A percentile compares a stretch with the other conserved stretches of the same genome.
These are phyloP conservation scores for Tetragnatha versicolor DNA, from an alignment of 1,140 invertebrate genomes.

Conservation along the genomic window DNA sequence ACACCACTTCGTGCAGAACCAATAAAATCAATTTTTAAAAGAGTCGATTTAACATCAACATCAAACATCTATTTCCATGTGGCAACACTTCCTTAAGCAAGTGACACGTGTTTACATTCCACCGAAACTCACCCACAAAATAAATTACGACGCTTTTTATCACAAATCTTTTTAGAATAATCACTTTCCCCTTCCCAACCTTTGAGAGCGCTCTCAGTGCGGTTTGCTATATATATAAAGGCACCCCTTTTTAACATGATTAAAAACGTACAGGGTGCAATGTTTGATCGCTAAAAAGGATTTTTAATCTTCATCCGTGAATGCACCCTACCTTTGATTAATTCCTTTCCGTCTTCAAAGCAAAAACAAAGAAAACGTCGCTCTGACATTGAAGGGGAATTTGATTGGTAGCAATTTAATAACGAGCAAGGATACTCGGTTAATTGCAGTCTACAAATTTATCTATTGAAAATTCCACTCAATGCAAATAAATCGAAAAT, in stretches of 20 bases:
- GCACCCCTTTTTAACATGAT: conserved; percentile 27
- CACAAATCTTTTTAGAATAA: conserved; percentile 15
- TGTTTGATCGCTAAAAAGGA: neutral
- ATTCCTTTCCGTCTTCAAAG: conserved; percentile 3
- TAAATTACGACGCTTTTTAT: conserved; percentile 5
- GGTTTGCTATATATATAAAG: neutral
- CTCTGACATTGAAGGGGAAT: neutral
- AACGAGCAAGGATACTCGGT: conserved; percentile 19
- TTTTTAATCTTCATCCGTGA: conserved; percentile 35
- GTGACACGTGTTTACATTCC: neutral
- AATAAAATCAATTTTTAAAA: too few species aligned
- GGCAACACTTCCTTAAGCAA: neutral
- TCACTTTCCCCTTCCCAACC: conserved; percentile 21
- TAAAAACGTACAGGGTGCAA: conserved; percentile 18
- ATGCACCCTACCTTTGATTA: conserved; percentile 29
- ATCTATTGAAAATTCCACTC: conserved; percentile 1
- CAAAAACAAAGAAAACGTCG: neutral
- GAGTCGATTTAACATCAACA: too few species aligned
- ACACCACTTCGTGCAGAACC: too few species aligned
- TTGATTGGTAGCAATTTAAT: conserved; percentile 28
- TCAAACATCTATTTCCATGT: too few species aligned
- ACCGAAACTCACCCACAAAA: neutral
- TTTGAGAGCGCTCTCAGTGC: neutral
- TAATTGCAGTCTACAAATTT: conserved; percentile 30
- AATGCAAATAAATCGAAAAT: conserved; percentile 18